Evolutionary conservation across 2,797 vertebrate species (phyloP), one percentile per base, ranked within the genome.

Genomic region (Sebastes itinus): DNA sequence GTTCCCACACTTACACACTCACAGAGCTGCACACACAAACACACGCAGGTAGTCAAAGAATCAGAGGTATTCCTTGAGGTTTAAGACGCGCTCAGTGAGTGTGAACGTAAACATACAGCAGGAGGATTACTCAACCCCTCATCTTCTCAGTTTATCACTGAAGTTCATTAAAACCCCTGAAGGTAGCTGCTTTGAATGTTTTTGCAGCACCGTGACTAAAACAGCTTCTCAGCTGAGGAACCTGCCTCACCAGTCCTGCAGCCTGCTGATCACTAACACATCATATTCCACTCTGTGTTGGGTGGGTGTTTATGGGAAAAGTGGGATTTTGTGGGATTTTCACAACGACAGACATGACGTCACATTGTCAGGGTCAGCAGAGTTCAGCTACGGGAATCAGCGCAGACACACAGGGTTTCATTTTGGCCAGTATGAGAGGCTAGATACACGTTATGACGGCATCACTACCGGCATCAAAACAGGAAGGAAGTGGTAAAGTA

Each of bases 51-150:
- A 66, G 67, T 42, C 16, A 23, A 2, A 52, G 28, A 70, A 12
- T 25, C 62, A 4, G 58, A 61, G 67, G 22, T 63, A 9, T 61
- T 73, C 42, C 58, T 73, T 3, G 30, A 72, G 74, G 18, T 71
- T 70, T 70, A 22, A 52, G 58, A 42, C 5, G n/a, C 3, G 3
- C 56, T 66, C 70, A 28, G 46, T 52, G 42, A 54, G 49, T 60
- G 25, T 65, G 59, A 59, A 75, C 2, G 33, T 72, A 6, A 80
- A 60, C 67, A 12, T 6, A 12, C 32, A 59, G 69, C 59, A 14
- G 63, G 11, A 13, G 38, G 65, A 81, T 76, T 80, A 64, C 68
- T 76, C 46, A 70, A 8, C 60, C n/a, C 32, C 52, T 56, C 20
- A 60, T 38, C 64, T 55, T 52, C 7, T 66, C 54, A 38, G 2